Evolutionary conservation across 2,113 vertebrate species (phyloP).

Genomic region (Tor tambroides): DNA sequence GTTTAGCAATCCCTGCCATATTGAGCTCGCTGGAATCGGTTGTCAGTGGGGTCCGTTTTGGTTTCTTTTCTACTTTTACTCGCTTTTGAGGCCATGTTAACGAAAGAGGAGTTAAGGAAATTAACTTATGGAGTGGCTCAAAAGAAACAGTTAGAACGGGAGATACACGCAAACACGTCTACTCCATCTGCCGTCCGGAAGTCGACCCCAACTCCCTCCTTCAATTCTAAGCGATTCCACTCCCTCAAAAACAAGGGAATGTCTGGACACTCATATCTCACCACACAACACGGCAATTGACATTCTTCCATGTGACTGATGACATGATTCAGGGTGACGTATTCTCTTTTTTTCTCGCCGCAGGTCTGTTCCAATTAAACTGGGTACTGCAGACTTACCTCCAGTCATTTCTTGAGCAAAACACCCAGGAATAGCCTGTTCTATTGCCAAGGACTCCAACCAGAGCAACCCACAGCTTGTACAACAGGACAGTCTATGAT

Average conservation of each 20-base stretch:
- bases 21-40: no score
- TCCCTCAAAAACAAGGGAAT: slow-evolving; percentile 24
- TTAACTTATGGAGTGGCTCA: no score
- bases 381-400: neutral
- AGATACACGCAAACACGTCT: no score
- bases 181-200: no score
- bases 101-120: no score
- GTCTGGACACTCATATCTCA: slow-evolving; percentile 5
- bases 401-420: neutral
- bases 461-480: slow-evolving; percentile 8
- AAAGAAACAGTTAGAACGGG: no score
- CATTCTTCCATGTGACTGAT: slow-evolving; percentile 8
- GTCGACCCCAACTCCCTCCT: neutral
- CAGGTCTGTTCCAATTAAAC: neutral
- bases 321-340: neutral
- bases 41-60: no score
- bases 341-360: neutral
- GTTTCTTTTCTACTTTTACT: no score
- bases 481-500: neutral
- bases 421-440: neutral
- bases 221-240: slow-evolving; percentile 23
- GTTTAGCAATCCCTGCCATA: no score
- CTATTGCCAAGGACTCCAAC: slow-evolving; percentile 1
- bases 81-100: no score
- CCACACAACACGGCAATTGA: neutral